These are phyloP conservation scores for Triplophysa dalaica DNA, from an alignment of 2,113 vertebrate genomes.

Conservation along the genomic window DNA sequence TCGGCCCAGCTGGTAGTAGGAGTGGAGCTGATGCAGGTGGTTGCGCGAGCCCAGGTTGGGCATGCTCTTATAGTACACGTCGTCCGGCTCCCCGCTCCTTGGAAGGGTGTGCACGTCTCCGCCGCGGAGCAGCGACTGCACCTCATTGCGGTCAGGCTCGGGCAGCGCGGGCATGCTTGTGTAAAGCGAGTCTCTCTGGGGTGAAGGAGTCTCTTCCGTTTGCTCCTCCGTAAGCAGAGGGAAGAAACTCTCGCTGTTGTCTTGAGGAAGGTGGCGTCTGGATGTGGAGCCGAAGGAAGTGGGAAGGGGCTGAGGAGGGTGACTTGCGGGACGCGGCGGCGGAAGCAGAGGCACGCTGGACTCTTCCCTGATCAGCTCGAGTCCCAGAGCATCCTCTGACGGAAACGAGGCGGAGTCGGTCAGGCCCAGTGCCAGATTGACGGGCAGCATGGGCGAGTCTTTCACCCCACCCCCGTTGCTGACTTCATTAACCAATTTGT, in stretches of 20 bases:
- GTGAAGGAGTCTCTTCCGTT: slow-evolving; percentile 84
- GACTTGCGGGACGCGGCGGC: slow-evolving; percentile 69
- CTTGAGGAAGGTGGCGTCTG: slow-evolving; percentile 86
- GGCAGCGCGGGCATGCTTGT: slow-evolving; percentile 92
- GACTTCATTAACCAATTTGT: slow-evolving; percentile 92
- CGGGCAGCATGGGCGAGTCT: slow-evolving; percentile 36
- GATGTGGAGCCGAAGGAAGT: slow-evolving; percentile 77
- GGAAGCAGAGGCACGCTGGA: slow-evolving; percentile 88
- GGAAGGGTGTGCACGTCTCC: slow-evolving; percentile 60
- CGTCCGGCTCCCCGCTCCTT: slow-evolving; percentile 74
- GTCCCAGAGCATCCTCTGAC: slow-evolving; percentile 77
- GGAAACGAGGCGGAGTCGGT: slow-evolving; percentile 69
- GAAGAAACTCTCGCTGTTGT: slow-evolving; percentile 96
- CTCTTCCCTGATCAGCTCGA: slow-evolving; percentile 93
- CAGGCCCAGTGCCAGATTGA: slow-evolving; percentile 48
- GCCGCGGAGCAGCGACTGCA: slow-evolving; percentile 58
- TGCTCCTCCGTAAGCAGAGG: slow-evolving; percentile 92
- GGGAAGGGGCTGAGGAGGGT: slow-evolving; percentile 61
- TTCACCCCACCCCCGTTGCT: slow-evolving; percentile 67
- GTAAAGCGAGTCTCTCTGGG: slow-evolving; percentile 92
- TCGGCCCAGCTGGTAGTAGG: slow-evolving; percentile 94
- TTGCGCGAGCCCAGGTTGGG: slow-evolving; percentile 94
- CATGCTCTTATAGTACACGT: slow-evolving; percentile 99
- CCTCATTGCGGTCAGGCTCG: slow-evolving; percentile 73
- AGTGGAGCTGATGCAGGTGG: slow-evolving; percentile 92